phyloP scores from a whole-genome alignment of 2,113 vertebrate genomes.

The Paracanthobrama guichenoti region DNA sequence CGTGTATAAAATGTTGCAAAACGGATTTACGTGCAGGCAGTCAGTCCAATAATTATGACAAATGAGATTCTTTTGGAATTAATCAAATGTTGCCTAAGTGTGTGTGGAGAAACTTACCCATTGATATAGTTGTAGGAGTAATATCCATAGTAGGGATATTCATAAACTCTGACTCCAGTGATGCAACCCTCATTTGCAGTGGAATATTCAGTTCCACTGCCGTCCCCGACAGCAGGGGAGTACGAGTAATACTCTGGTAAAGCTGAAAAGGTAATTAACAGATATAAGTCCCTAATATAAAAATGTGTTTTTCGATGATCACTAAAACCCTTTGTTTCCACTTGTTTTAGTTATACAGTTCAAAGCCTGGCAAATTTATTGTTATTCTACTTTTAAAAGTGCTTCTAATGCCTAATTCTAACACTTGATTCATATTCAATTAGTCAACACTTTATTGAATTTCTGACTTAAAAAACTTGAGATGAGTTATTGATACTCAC shows the following conservation, averaged over 20 bases:
- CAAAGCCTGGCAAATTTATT: neutral
- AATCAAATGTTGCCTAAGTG: too few relatives aligned
- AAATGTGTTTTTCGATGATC: neutral
- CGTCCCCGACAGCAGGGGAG: neutral
- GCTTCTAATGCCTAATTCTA: neutral
- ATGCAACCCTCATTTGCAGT: neutral
- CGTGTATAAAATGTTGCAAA: too few relatives aligned
- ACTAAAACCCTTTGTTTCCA: neutral
- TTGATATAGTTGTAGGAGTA: neutral
- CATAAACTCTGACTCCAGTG: slow-evolving; percentile 35
- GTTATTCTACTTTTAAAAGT: neutral
- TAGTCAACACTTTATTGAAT: too few relatives aligned
- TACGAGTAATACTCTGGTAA: slow-evolving; percentile 1
- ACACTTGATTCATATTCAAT: neutral
- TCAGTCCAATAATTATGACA: too few relatives aligned
- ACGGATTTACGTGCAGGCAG: too few relatives aligned
- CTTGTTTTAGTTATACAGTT: neutral
- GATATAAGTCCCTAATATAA: neutral
- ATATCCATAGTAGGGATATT: neutral
- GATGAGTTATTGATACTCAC: neutral
- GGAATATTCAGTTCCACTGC: slow-evolving; percentile 7
- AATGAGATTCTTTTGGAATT: too few relatives aligned
- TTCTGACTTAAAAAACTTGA: neutral
- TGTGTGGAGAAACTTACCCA: slow-evolving; percentile 7
- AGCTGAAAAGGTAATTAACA: neutral